phyloP scores from a whole-genome alignment of 2,797 vertebrate species.

The Psittacula echo region DNA sequence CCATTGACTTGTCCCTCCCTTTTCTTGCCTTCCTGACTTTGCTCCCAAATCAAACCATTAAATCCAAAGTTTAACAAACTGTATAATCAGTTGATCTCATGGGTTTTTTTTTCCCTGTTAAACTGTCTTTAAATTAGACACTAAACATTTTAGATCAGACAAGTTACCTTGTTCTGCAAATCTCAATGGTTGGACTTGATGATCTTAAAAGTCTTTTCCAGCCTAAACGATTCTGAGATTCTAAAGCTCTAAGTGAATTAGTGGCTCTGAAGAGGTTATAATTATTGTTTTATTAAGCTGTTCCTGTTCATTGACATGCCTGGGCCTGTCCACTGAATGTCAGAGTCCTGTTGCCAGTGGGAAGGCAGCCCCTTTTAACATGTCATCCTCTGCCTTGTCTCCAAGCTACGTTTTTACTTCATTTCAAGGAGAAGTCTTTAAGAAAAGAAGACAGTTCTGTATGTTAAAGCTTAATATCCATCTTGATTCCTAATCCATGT shows the following conservation, averaged over 20 bases:
- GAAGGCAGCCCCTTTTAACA: not conserved
- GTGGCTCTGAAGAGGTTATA: not conserved
- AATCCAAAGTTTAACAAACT: not conserved
- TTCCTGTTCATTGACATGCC: not conserved
- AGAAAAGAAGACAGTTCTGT: not conserved
- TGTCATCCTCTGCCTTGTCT: not conserved
- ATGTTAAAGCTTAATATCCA: not conserved
- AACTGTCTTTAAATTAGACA: not conserved
- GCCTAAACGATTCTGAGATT: not conserved
- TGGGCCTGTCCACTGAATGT: not conserved
- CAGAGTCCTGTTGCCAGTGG: not conserved
- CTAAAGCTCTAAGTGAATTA: not conserved
- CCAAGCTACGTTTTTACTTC: not conserved
- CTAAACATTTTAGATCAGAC: not conserved
- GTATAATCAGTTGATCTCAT: not conserved
- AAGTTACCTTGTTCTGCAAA: not conserved
- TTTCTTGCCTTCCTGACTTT: not conserved
- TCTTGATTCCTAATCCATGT: not conserved
- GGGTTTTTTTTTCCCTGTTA: not conserved
- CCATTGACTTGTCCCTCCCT: not conserved
- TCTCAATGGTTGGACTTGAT: not conserved
- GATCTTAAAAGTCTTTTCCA: not conserved
- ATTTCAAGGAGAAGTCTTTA: not conserved
- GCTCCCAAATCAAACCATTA: not conserved
- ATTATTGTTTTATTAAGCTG: not conserved